Evolutionary conservation across 2,888 invertebrate species (phyloP).

Genomic region (Temnothorax unifasciatus): DNA sequence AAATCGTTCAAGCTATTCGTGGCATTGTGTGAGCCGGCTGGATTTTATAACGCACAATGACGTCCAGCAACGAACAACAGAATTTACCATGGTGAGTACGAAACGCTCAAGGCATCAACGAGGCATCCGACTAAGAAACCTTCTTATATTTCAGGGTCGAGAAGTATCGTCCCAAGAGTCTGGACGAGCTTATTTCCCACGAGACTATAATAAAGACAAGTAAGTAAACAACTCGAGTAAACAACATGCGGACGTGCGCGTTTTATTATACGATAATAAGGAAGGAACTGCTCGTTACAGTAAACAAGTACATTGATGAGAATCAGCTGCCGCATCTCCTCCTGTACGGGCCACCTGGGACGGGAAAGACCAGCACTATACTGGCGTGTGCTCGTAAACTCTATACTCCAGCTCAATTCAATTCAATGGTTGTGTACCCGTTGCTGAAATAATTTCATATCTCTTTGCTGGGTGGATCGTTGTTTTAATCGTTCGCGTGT

Average conservation of each 20-base stretch:
- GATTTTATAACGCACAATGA: slow-evolving; percentile 54
- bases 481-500: background rate
- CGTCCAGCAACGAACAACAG: slow-evolving; percentile 68
- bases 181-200: slow-evolving; percentile 98
- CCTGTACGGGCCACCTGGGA: slow-evolving; percentile 99
- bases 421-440: slow-evolving; percentile 93
- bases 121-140: slow-evolving; percentile 19
- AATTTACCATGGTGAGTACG: slow-evolving; percentile 89
- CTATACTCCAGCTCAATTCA: slow-evolving; percentile 95
- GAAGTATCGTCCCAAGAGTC: slow-evolving; percentile 97
- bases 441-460: slow-evolving; percentile 6
- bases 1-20: background rate
- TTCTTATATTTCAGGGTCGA: slow-evolving; percentile 92
- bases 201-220: slow-evolving; percentile 98
- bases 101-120: background rate
- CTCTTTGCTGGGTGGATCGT: too few relatives aligned
- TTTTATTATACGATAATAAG: background rate
- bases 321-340: slow-evolving; percentile 98
- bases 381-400: slow-evolving; percentile 97
- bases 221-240: slow-evolving; percentile 88
- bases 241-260: background rate
- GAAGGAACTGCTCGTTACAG: slow-evolving; percentile 85
- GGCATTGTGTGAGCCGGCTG: background rate
- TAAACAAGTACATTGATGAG: slow-evolving; percentile 95
- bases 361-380: slow-evolving; percentile 99